A percentile compares a stretch with the other conserved stretches of the same genome.
phyloP scores from a whole-genome alignment of 37 sponge, comb jelly and placozoan genomes.

The Ianthella basta region DNA sequence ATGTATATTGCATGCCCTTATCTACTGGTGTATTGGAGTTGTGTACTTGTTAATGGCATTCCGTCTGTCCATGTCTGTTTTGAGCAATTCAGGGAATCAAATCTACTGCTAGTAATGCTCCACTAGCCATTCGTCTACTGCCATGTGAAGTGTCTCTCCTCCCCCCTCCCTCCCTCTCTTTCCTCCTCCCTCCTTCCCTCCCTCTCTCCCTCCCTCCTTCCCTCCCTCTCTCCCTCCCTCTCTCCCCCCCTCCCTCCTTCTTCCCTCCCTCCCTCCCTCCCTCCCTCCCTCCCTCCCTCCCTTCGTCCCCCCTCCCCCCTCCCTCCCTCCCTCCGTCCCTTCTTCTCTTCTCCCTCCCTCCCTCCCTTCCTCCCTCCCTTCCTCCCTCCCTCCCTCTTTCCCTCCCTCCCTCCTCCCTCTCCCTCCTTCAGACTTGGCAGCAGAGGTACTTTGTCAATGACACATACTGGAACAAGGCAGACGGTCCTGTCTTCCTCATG shows the following conservation, averaged over 20 bases:
- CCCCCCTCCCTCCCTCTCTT: not conserved
- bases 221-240: not conserved
- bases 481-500: slow-evolving; percentile 89
- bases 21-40: too few relatives aligned
- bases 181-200: not conserved
- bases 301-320: not conserved
- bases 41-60: too few relatives aligned
- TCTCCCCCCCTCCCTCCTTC: not conserved
- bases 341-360: not conserved
- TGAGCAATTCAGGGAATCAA: too few relatives aligned
- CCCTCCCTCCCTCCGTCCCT: not conserved
- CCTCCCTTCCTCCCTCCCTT: slow-evolving; percentile 25
- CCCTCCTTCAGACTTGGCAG: slow-evolving; percentile 27
- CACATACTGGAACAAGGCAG: slow-evolving; percentile 46
- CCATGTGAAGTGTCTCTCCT: not conserved
- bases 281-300: slow-evolving; percentile 7
- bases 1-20: too few relatives aligned
- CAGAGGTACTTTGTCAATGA: slow-evolving; percentile 88
- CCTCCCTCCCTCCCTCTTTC: not conserved
- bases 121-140: too few relatives aligned
- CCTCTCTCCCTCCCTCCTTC: slow-evolving; percentile 29
- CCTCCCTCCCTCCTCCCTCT: not conserved
- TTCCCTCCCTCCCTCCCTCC: not conserved
- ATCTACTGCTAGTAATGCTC: too few relatives aligned
- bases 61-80: too few relatives aligned